Base-by-base conservation (phyloP, 2,797 vertebrate species). In the Centropyge bicolor region DNA sequence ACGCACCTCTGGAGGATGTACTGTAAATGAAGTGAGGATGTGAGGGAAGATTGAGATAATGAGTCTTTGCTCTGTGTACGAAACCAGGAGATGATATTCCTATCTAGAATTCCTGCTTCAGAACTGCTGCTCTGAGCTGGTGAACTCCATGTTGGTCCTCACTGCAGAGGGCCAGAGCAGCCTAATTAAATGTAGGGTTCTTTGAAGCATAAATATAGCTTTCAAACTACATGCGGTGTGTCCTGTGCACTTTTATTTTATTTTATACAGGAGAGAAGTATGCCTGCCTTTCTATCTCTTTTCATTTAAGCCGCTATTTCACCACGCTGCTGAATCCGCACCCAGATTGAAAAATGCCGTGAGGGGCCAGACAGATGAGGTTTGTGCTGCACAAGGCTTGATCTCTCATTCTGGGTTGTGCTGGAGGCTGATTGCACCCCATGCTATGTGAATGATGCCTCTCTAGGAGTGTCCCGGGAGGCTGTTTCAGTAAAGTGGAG, bases 341-440 rank as follows among this genome's bases (percentile, higher is more conserved):
- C 57, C 73, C 72, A 82, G 89, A 89, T 91, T 93, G 86, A 91
- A 91, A 94, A 91, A 92, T 83, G 85, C 74, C 35, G 52, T 76
- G 85, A 84, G 85, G 79, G 67, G 76, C 70, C 83, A 81, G 82
- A 90, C 84, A 90, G 88, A 93, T 89, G 85, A 92, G 91, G 71
- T 70, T 80, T 87, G 74, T 59, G 74, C 88, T 51, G 79, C 74
- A 76, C 80, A n/a, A 60, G 80, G 81, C 85, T 92, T 85, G 88
- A 89, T 90, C 89, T 91, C 79, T 89, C 84, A 82, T 90, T 91
- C 85, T 64, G 85, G 81, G 66, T 69, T 68, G 69, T 52, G 89
- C 88, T 89, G 85, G 67, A 76, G 86, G 82, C 88, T 89, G 86
- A 89, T 86, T 89, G 86, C 84, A 79, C 79, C 80, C 82, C 84